Base-by-base conservation (phyloP, 2,888 invertebrate species). In the Amblyjoppa fuscipennis region DNA sequence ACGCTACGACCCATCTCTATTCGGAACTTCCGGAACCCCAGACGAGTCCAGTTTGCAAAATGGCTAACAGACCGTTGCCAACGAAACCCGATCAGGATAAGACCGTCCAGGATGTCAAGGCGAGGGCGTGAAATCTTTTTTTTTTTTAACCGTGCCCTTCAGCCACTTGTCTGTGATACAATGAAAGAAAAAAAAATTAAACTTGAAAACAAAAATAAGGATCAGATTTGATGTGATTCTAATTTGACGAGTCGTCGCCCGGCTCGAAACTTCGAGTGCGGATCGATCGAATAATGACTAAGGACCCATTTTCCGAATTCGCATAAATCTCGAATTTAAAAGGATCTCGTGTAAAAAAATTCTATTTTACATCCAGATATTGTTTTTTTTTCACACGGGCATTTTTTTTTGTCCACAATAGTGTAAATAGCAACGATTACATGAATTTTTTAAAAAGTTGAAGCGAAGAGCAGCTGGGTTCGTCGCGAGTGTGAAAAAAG, bases 31-130 rank as follows among this genome's bases (percentile, higher is more conserved):
- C 95, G 85, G 94, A 95, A 74, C 94, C 87, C 78, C 92, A 92
- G 41, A 91, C 92, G 71, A 95, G 94, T 49, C 94, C 94, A n/a
- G 94, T 95, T 2, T 94, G 93, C 38, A 96, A 95, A 90, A 96
- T 96, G 96, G 95, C 96, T 41, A 96, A 96, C 90, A 95, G 97
- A 87, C 97, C 97, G n/a, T 94, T 97, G 53, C 97, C 97, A 0
- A 96, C 96, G 86, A 96, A 96, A 91, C 96, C 97, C 25, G 93
- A 95, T 78, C 94, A 92, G 86, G 93, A 92, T 83, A 87, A 89
- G 89, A 90, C 83, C 53, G 83, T 86, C 70, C 71, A 73, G 41
- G 84, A 87, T 73, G 81, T 83, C 53, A 87, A 87, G 89, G 84
- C 91, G 90, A 89, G 89, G 86, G 88, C 89, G 88, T 92, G 87